Conservation (phyloP, 35 echinoderm and acorn worm species). For the Nesometra sesokonis region DNA sequence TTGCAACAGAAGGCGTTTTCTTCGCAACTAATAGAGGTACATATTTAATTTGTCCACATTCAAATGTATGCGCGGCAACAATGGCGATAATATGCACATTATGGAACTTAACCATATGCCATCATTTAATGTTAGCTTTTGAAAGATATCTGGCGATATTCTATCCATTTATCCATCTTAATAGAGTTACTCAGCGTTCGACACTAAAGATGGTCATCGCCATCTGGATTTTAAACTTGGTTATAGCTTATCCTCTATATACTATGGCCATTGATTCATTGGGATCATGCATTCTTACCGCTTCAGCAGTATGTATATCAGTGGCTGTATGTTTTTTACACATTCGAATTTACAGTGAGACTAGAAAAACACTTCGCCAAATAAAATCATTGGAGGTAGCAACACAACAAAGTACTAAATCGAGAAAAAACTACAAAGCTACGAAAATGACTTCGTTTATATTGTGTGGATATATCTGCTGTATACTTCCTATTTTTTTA, state of each 20-base stretch:
- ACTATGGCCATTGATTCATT: neutral
- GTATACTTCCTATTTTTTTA: neutral
- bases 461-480: neutral
- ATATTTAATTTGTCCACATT: neutral
- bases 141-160: neutral
- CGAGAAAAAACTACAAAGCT: neutral
- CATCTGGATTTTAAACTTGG: neutral
- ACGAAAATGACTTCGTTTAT: neutral
- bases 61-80: neutral
- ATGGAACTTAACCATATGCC: neutral
- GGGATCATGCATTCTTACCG: neutral
- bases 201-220: neutral
- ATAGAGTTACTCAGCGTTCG: neutral
- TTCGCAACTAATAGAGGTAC: neutral
- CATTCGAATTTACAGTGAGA: neutral
- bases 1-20: neutral
- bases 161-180: neutral
- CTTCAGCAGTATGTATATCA: neutral
- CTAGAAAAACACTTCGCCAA: neutral
- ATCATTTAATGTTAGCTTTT: neutral
- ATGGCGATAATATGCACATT: neutral
- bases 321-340: neutral
- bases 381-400: neutral
- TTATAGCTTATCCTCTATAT: neutral
- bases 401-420: neutral